Conservation (phyloP, 2,888 invertebrate species). For the Drosophila stalkeri region DNA sequence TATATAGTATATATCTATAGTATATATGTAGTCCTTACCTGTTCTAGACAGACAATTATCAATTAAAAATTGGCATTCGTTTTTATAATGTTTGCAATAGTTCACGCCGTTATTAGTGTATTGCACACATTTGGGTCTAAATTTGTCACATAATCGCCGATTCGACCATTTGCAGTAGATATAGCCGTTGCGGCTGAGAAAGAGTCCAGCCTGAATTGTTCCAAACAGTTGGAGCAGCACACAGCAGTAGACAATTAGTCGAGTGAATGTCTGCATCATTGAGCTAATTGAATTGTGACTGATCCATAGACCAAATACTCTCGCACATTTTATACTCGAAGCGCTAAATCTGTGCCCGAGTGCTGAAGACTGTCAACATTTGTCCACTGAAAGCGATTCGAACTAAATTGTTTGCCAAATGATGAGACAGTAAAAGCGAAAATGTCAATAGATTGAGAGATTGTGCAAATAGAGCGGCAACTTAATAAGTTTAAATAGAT, state of each 20-base stretch:
- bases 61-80: slow-evolving; percentile 48
- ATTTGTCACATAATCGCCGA: slow-evolving; percentile 40
- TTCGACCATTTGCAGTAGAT: slow-evolving; percentile 55
- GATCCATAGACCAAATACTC: not conserved
- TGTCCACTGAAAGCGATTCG: slow-evolving; percentile 17
- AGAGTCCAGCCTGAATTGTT: slow-evolving; percentile 37
- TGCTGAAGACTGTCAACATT: slow-evolving; percentile 34
- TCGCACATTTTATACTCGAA: slow-evolving; percentile 31
- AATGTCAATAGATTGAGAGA: slow-evolving; percentile 27
- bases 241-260: not conserved
- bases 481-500: not conserved
- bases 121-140: slow-evolving; percentile 33
- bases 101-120: fast-evolving
- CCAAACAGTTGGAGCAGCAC: slow-evolving; percentile 22
- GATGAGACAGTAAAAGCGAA: slow-evolving; percentile 20
- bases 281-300: slow-evolving; percentile 12
- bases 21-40: slow-evolving; percentile 24
- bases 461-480: slow-evolving; percentile 19
- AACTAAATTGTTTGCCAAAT: slow-evolving; percentile 15
- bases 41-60: slow-evolving; percentile 48
- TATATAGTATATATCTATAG: not conserved
- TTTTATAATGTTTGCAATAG: slow-evolving; percentile 52
- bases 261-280: slow-evolving; percentile 28
- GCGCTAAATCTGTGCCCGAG: not conserved
- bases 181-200: slow-evolving; percentile 33